phyloP scores from a whole-genome alignment of 2,113 vertebrate genomes.

The Oreocharis arfaki region DNA sequence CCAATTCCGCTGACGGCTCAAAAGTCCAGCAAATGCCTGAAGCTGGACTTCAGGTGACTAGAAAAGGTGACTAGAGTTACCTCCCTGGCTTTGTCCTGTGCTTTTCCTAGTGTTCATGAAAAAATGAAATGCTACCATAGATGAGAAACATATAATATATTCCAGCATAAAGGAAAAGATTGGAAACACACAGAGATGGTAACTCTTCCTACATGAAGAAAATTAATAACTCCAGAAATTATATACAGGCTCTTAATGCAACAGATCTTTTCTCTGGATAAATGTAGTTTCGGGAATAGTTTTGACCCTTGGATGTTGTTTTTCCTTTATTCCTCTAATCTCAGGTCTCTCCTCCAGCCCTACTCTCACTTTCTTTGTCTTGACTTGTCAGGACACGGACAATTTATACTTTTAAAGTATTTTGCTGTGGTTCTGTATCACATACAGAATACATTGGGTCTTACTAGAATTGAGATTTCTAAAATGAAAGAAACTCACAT shows the following conservation, averaged over 20 bases:
- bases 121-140: neutral
- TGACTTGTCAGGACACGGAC: neutral
- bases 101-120: neutral
- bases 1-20: neutral
- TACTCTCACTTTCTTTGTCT: neutral
- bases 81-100: neutral
- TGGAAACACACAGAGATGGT: neutral
- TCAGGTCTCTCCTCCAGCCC: neutral
- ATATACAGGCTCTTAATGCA: neutral
- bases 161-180: neutral
- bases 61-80: neutral
- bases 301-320: neutral
- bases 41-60: too few relatives aligned
- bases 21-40: neutral
- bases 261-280: neutral
- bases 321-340: neutral
- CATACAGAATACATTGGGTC: neutral
- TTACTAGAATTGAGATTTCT: neutral
- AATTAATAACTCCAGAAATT: neutral
- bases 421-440: neutral
- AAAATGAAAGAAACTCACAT: neutral
- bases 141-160: neutral
- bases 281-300: neutral
- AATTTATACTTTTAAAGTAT: neutral
- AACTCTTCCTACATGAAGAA: neutral